Percentiles rank a stretch among this genome's conserved stretches.
Evolutionary conservation across 2,888 invertebrate species (phyloP).

Genomic region (Drosophila demipolita): DNA sequence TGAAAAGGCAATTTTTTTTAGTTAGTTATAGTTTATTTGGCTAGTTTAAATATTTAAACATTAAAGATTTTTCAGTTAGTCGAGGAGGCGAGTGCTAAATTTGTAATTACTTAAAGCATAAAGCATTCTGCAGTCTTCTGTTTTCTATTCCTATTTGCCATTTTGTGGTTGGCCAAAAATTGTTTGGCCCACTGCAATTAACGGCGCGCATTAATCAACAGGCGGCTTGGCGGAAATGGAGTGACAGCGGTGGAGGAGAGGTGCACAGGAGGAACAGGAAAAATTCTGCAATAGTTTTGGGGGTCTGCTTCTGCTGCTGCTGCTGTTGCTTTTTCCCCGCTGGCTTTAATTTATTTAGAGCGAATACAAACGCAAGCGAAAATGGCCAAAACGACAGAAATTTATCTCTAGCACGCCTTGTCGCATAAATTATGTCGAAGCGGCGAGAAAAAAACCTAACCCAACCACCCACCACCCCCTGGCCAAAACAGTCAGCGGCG

Average conservation of each 20-base stretch:
- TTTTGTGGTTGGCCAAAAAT: constrained; percentile 27
- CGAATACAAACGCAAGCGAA: constrained; percentile 75
- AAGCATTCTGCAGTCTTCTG: constrained; percentile 20
- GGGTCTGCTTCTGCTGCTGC: constrained; percentile 2
- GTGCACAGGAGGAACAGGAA: no score
- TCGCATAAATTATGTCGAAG: constrained; percentile 77
- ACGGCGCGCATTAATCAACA: constrained; percentile 75
- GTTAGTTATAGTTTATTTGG: not conserved
- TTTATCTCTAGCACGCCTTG: constrained; percentile 76
- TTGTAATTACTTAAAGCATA: constrained; percentile 26
- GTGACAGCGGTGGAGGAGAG: not conserved
- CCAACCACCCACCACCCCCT: not conserved
- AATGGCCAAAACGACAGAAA: constrained; percentile 78
- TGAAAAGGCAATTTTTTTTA: not conserved
- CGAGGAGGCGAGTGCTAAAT: not conserved
- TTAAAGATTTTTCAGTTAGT: not conserved
- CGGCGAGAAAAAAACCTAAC: constrained; percentile 8
- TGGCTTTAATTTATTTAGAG: constrained; percentile 78
- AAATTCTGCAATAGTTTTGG: constrained; percentile 38
- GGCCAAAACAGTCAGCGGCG: constrained; percentile 34
- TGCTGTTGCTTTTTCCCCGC: constrained; percentile 8
- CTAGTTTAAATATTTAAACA: not conserved
- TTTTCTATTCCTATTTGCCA: constrained; percentile 31
- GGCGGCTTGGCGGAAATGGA: constrained; percentile 45
- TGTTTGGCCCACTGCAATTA: constrained; percentile 63